Conservation (phyloP, 2,888 invertebrate species). For the Drosophila ustulata region DNA sequence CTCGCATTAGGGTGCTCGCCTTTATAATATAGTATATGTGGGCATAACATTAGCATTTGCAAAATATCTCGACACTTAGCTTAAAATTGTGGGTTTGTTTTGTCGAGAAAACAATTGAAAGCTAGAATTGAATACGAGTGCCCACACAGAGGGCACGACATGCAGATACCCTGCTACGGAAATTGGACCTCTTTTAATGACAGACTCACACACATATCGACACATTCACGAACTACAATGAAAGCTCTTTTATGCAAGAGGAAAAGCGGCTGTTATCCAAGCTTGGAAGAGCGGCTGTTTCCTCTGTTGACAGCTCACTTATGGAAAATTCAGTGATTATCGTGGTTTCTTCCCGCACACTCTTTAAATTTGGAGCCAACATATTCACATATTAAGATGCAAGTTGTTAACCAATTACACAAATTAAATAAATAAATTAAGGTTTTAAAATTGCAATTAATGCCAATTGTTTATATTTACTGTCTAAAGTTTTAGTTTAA, state of each 20-base stretch:
- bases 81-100: constrained; percentile 28
- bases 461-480: no score
- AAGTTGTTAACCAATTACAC: no score
- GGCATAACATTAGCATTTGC: constrained; percentile 23
- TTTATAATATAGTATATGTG: constrained; percentile 22
- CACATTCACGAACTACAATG: neutral
- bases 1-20: constrained; percentile 15
- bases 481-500: no score
- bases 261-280: neutral
- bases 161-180: constrained; percentile 2
- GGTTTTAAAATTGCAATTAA: no score
- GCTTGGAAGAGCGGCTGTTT: neutral
- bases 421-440: no score
- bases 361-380: neutral
- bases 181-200: neutral
- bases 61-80: constrained; percentile 25
- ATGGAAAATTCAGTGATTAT: neutral
- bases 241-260: neutral
- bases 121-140: constrained; percentile 19
- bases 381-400: neutral
- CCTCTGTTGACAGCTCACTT: constrained; percentile 7
- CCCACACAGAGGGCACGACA: neutral
- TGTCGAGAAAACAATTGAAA: constrained; percentile 25
- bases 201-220: neutral
- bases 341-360: neutral